Base-by-base conservation (phyloP, 1,140 invertebrate genomes). In the Listronotus bonariensis region DNA sequence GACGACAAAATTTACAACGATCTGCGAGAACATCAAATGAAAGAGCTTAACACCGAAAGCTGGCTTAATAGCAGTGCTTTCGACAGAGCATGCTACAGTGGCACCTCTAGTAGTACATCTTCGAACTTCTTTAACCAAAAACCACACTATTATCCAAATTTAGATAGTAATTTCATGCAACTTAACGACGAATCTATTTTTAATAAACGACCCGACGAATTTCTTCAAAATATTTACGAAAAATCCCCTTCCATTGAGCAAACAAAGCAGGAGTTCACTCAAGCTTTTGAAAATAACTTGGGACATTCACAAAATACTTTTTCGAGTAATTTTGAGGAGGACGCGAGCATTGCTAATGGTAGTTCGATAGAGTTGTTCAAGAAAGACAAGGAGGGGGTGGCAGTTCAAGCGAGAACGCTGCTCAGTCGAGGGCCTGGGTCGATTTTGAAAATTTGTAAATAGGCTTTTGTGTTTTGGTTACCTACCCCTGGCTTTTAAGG, bases 381-480 rank as follows among this genome's bases (percentile, higher is more conserved):
- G 45, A 55, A 53, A 56, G 14, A 46, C 45, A 52, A 42, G 43
- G 63, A 60, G 54, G 49, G 48, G n/a, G 20, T 45, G 12, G 56
- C 55, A 18, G 15, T 32, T 46, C 38, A 12, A 45, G 14, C n/a
- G 43, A 20, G 42, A 72, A 67, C 49, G 63, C 69, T 69, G 71
- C 10, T 51, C 11, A 31, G 20, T n/a, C 49, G 41, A 52, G 57
- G 58, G 63, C 71, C 63, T 72, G 71, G 71, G 71, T 72, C 65
- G 67, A 69, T 67, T 72, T 72, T 65, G 61, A 65, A 51, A 70
- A 70, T 70, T 66, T 77, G 76, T 78, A 77, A 77, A 76, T 77
- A 74, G 71, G 72, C 70, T 72, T 76, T 56, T 71, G 67, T 77
- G 71, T 62, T 69, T 66, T 69, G 52, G 48, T 67, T 51, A 62